These are phyloP conservation scores for Potamarius usumacintae DNA, from an alignment of 2,113 vertebrate species.

Conservation along the genomic window DNA sequence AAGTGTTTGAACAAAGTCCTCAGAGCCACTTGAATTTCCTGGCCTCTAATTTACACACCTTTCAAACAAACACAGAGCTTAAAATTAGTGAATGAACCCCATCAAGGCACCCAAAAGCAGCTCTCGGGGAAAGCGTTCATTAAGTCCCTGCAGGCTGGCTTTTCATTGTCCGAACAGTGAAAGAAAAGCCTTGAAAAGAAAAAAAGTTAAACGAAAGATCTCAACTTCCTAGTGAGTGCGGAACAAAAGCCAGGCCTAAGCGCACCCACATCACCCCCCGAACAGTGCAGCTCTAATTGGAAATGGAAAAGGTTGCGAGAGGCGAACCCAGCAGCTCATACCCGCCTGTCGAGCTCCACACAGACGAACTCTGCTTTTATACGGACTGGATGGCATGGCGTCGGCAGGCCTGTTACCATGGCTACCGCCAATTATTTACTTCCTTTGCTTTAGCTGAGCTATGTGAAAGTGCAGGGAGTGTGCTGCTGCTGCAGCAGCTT, in stretches of 20 bases:
- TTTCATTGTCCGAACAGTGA: not conserved
- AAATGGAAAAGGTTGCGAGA: slow-evolving; percentile 62
- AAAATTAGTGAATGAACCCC: slow-evolving; percentile 21
- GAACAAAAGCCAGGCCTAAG: slow-evolving; percentile 64
- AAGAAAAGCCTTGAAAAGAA: slow-evolving; percentile 20
- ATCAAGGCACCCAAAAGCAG: not conserved
- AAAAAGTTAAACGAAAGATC: slow-evolving; percentile 55
- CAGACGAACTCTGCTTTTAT: slow-evolving; percentile 56
- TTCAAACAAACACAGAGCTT: not conserved
- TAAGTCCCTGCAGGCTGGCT: not conserved
- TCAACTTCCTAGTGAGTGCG: slow-evolving; percentile 58
- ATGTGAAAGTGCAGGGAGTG: slow-evolving; percentile 47
- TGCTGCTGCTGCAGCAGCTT: slow-evolving; percentile 13
- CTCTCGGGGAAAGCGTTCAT: slow-evolving; percentile 7
- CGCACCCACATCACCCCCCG: slow-evolving; percentile 40
- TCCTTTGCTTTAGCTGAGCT: slow-evolving; percentile 63
- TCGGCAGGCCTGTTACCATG: slow-evolving; percentile 65
- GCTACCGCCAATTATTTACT: slow-evolving; percentile 76
- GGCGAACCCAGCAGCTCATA: slow-evolving; percentile 48
- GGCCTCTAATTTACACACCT: slow-evolving; percentile 27
- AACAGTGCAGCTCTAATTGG: slow-evolving; percentile 64
- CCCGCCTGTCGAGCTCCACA: slow-evolving; percentile 46
- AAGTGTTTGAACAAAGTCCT: slow-evolving; percentile 13
- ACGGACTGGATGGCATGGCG: slow-evolving; percentile 30
- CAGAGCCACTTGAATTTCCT: not conserved